Evolutionary conservation across 2,888 invertebrate genomes (phyloP).

Genomic region (Margaritifera margaritifera): DNA sequence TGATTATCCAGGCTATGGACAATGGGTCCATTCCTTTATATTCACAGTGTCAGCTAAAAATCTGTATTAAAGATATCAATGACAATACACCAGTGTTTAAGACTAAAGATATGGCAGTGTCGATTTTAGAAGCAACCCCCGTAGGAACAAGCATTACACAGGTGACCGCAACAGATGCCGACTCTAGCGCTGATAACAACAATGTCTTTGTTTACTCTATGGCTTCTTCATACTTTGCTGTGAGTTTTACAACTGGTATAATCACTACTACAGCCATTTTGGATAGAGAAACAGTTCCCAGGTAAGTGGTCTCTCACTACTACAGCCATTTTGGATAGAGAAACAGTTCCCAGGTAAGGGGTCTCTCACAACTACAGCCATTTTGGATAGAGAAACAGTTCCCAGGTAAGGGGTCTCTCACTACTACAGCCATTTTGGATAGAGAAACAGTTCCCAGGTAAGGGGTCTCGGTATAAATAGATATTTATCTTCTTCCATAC

Average conservation of each 20-base stretch:
- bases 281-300: slow-evolving; percentile 50
- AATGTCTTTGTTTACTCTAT: slow-evolving; percentile 48
- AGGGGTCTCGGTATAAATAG: no score
- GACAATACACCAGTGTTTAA: slow-evolving; percentile 54
- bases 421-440: no score
- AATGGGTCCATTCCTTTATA: slow-evolving; percentile 42
- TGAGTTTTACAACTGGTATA: slow-evolving; percentile 42
- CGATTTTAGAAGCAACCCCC: slow-evolving; percentile 41
- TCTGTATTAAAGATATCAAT: slow-evolving; percentile 53
- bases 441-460: no score
- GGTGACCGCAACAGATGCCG: slow-evolving; percentile 48
- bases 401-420: no score
- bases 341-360: no score
- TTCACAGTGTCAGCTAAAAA: slow-evolving; percentile 40
- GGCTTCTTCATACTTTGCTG: slow-evolving; percentile 36
- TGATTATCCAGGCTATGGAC: slow-evolving; percentile 53
- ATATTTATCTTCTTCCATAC: no score
- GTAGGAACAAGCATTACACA: slow-evolving; percentile 44
- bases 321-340: slow-evolving; percentile 51
- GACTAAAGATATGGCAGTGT: slow-evolving; percentile 36
- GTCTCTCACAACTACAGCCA: no score
- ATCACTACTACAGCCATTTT: slow-evolving; percentile 44
- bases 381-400: no score
- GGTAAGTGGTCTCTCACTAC: slow-evolving; percentile 28
- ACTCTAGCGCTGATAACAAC: slow-evolving; percentile 54